A percentile compares a stretch with the other conserved stretches of the same genome.
phyloP scores from a whole-genome alignment of 2,888 invertebrate species.

The Muschampia plurimacula region DNA sequence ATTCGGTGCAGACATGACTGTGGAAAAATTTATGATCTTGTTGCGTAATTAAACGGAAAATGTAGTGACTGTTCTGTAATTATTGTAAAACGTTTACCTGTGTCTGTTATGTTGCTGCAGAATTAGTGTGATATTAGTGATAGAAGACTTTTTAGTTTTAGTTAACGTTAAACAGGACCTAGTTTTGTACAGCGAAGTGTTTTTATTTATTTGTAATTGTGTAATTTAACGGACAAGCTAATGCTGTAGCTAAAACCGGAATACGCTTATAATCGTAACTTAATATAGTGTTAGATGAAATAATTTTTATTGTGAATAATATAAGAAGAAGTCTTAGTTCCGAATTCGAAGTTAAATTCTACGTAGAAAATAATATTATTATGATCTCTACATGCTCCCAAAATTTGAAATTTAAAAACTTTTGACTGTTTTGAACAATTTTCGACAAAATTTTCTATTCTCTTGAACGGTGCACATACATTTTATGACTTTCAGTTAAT shows the following conservation, averaged over 20 bases:
- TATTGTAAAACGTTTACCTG: slow-evolving; percentile 41
- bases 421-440: no score
- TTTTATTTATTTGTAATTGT: slow-evolving; percentile 45
- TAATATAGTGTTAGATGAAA: slow-evolving; percentile 33
- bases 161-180: slow-evolving; percentile 1
- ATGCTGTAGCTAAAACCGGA: slow-evolving; percentile 40
- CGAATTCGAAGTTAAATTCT: not conserved
- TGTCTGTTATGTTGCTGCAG: slow-evolving; percentile 43
- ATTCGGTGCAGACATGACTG: slow-evolving; percentile 48
- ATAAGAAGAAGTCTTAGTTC: not conserved
- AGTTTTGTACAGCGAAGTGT: slow-evolving; percentile 26
- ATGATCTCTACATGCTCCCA: slow-evolving; percentile 25
- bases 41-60: slow-evolving; percentile 55
- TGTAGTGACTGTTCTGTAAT: slow-evolving; percentile 43
- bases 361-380: not conserved
- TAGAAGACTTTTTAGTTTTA: slow-evolving; percentile 49
- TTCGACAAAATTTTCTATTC: no score
- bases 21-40: slow-evolving; percentile 51
- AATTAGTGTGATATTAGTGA: slow-evolving; percentile 78
- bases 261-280: slow-evolving; percentile 49
- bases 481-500: no score
- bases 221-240: slow-evolving; percentile 35
- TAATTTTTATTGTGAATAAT: slow-evolving; percentile 3
- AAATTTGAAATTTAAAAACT: not conserved
- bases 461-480: no score